Base-by-base conservation (phyloP, 2,888 invertebrate species). In the Caenorhabditis doughertyi region DNA sequence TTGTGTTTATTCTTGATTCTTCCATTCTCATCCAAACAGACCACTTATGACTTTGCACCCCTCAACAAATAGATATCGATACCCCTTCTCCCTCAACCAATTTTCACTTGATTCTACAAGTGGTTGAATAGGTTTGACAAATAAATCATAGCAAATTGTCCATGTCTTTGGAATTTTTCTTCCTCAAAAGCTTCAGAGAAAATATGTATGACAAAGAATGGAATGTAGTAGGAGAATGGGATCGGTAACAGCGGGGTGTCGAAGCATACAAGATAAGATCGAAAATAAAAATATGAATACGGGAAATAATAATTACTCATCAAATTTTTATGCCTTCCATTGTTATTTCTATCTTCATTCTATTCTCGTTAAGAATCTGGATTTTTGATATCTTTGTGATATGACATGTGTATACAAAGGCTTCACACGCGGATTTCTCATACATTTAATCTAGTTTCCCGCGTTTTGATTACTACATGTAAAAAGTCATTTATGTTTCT, bases 61-160 rank as follows among this genome's bases (percentile, higher is more conserved):
- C 18, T 79, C 51, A 35, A 67, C 79, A 80, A 72, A 72, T 44
- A 80, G 72, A 80, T 67, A 67, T 73, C 29, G 72, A 80, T 80
- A 80, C 67, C 42, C 55, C 39, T 25, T 47, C 58, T 18, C 62
- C 25, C 9, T 0, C 27, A 11, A 18, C 13, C 21, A 32, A 35
- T 49, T 65, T 58, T 32, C 49, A 27, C 62, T 62, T 74, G 74
- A 67, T 67, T 53, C 62, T 47, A 77, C 67, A 72, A 80, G 79
- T 80, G 72, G 72, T 72, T 77, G 72, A 73, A 80, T 80, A 53
- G 79, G 79, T 72, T 80, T 53, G 79, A 68, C 79, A 80, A 80
- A 80, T 39, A 80, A 73, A 62, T 73, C 58, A 60, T 65, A 42
- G 47, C 79, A 64, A 72, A 72, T 72, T 79, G 65, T 49, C 55